These are phyloP conservation scores for Salminus brasiliensis DNA, from an alignment of 2,113 vertebrate species.

Conservation along the genomic window DNA sequence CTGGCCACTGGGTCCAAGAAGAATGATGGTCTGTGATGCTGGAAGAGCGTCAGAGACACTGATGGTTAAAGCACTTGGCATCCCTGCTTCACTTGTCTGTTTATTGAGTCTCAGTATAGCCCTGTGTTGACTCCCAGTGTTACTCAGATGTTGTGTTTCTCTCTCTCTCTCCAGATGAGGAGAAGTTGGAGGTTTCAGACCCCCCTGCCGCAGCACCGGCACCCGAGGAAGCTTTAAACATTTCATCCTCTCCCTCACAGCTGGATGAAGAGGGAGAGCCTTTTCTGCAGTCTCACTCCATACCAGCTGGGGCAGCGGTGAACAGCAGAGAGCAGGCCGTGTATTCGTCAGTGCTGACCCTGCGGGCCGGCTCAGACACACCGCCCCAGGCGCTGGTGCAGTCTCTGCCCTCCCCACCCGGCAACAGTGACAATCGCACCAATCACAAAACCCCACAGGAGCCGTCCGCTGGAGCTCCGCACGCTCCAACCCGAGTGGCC, in stretches of 20 bases:
- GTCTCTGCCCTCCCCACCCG: conserved; percentile 64
- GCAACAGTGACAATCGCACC: conserved; percentile 74
- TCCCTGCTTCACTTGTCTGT: no score
- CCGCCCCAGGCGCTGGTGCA: conserved; percentile 69
- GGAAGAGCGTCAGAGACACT: no score
- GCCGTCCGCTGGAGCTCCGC: conserved; percentile 58
- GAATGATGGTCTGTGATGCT: no score
- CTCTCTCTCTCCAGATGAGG: conserved; percentile 58
- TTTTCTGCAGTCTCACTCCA: neutral
- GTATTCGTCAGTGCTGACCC: conserved; percentile 65
- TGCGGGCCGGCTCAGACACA: conserved; percentile 63
- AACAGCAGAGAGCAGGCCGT: conserved; percentile 61
- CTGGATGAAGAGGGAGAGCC: conserved; percentile 34
- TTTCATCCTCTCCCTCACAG: conserved; percentile 33
- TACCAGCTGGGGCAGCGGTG: conserved; percentile 49
- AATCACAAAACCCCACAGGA: conserved; percentile 69
- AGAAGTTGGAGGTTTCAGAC: conserved; percentile 45
- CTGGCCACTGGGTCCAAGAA: no score
- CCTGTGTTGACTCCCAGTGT: no score
- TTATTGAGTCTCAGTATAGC: no score
- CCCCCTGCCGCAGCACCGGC: conserved; percentile 36
- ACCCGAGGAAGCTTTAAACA: conserved; percentile 47
- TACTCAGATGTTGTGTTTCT: no score
- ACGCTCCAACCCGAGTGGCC: conserved; percentile 56
- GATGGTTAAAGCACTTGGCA: no score